Conservation (phyloP, 2,888 invertebrate genomes). For the Nemotelus nigrinus region DNA sequence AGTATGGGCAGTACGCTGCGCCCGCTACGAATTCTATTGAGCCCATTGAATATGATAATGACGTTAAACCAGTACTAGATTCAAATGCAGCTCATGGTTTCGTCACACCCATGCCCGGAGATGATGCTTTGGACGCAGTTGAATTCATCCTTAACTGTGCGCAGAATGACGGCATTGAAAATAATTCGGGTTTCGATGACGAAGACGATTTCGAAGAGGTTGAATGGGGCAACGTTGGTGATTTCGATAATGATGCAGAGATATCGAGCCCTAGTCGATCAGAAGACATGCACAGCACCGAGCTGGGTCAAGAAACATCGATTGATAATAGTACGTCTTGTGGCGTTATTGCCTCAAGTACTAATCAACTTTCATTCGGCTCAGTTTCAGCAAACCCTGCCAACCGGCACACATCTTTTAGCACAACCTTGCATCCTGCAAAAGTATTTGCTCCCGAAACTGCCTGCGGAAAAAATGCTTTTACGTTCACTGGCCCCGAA, state of each 20-base stretch:
- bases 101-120: not conserved
- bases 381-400: not conserved
- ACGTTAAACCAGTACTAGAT: too few species aligned
- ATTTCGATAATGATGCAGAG: not conserved
- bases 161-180: not conserved
- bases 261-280: not conserved
- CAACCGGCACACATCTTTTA: too few species aligned
- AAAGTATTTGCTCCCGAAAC: too few species aligned
- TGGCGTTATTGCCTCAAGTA: too few species aligned
- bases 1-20: too few species aligned
- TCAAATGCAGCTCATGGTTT: too few species aligned
- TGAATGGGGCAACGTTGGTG: constrained; percentile 24
- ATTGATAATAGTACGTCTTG: not conserved
- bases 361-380: not conserved
- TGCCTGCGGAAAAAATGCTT: too few species aligned
- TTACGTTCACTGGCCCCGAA: too few species aligned
- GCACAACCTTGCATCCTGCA: too few species aligned
- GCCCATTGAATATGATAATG: too few species aligned
- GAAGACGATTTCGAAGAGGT: constrained; percentile 24
- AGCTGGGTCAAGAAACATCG: not conserved
- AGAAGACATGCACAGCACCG: not conserved
- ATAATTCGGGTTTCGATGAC: not conserved
- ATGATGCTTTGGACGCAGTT: constrained; percentile 32
- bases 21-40: too few species aligned
- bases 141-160: constrained; percentile 29